Conservation (phyloP, 2,113 vertebrate species). For the Corythornis vintsioides region DNA sequence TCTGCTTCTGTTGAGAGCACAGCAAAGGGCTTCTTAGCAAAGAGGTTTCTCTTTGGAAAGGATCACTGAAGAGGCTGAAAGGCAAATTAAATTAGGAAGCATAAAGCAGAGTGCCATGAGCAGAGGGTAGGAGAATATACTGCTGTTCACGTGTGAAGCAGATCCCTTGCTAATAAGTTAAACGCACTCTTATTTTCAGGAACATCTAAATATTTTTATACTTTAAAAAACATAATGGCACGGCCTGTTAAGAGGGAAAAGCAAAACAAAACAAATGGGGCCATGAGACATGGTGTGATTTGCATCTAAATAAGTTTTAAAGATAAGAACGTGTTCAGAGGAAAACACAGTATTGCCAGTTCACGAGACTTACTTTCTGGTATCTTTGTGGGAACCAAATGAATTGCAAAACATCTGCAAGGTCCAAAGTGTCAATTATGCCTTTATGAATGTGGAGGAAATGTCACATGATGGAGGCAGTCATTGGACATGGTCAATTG, state of each 20-base stretch:
- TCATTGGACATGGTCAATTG: conserved; percentile 78
- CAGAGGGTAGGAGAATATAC: background rate
- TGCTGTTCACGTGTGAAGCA: background rate
- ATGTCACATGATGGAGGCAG: conserved; percentile 76
- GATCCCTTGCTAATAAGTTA: background rate
- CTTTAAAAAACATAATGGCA: background rate
- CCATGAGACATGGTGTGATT: conserved; percentile 23
- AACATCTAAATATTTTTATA: background rate
- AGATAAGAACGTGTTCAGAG: conserved; percentile 54
- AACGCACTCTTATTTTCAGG: background rate
- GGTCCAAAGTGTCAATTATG: conserved; percentile 74
- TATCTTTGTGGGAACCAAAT: conserved; percentile 76
- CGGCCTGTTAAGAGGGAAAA: conserved; percentile 1
- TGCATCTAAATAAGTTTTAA: conserved; percentile 64
- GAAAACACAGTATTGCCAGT: conserved; percentile 54
- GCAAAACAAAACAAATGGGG: conserved; percentile 26
- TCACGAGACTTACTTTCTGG: conserved; percentile 67
- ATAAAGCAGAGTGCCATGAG: conserved; percentile 8
- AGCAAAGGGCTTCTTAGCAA: background rate
- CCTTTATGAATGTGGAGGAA: conserved; percentile 74
- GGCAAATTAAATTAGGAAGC: conserved; percentile 44
- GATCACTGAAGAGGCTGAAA: background rate
- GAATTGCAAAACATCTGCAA: conserved; percentile 78
- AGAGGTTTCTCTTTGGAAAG: background rate
- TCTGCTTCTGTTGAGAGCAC: background rate